A percentile compares a stretch with the other conserved stretches of the same genome.
These are phyloP conservation scores for Siniperca scherzeri DNA, from an alignment of 2,797 vertebrate species.

Conservation along the genomic window DNA sequence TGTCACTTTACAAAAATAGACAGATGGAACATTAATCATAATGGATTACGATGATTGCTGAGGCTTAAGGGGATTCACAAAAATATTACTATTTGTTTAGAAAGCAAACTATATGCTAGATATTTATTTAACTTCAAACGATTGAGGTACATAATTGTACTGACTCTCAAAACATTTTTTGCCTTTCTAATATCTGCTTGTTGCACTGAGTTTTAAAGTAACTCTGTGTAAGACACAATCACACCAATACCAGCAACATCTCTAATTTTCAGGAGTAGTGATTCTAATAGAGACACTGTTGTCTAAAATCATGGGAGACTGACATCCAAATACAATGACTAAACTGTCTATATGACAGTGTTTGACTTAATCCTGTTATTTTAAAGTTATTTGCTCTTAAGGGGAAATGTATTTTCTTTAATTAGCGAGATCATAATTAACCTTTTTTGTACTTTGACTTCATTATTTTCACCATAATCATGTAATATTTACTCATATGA, in stretches of 20 bases:
- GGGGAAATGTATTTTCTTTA: neutral
- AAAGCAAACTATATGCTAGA: neutral
- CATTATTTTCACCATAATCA: neutral
- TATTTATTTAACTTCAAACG: neutral
- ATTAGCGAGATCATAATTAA: no score
- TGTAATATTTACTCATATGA: neutral
- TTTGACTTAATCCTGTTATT: neutral
- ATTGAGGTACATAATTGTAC: neutral
- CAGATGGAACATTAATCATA: constrained; percentile 47
- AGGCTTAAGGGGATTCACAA: constrained; percentile 43
- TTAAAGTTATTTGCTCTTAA: neutral
- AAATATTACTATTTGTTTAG: constrained; percentile 35
- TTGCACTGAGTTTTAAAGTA: neutral
- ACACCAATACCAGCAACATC: neutral
- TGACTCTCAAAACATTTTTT: neutral
- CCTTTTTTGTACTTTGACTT: neutral
- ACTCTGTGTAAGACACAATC: neutral
- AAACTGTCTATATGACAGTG: neutral
- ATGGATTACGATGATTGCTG: constrained; percentile 26
- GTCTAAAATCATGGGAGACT: neutral
- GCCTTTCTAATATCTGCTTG: neutral
- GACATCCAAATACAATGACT: neutral
- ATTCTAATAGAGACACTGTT: constrained; percentile 4
- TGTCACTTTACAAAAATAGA: constrained; percentile 67
- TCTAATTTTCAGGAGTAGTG: neutral